A percentile compares a stretch with the other conserved stretches of the same genome.
Evolutionary conservation across 2,797 vertebrate species (phyloP).

Genomic region (Cetoscarus ocellatus): DNA sequence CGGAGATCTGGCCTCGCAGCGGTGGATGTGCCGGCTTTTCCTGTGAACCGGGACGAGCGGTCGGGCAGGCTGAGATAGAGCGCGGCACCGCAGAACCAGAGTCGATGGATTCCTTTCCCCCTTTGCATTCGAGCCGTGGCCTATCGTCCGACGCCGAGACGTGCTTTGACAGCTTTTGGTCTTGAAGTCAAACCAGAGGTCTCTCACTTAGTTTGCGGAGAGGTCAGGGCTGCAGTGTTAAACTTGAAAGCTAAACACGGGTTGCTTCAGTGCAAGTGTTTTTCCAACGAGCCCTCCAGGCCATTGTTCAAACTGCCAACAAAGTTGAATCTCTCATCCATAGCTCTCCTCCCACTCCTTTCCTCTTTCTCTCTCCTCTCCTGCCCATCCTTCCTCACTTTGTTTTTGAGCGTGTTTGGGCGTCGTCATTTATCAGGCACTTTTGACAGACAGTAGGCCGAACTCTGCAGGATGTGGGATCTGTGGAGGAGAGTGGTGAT

Average conservation of each 20-base stretch:
- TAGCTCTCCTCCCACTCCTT: slow-evolving; percentile 48
- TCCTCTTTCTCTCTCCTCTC: slow-evolving; percentile 22
- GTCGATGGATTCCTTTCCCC: slow-evolving; percentile 53
- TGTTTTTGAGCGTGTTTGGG: slow-evolving; percentile 43
- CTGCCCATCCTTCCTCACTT: slow-evolving; percentile 50
- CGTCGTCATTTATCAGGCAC: slow-evolving; percentile 51
- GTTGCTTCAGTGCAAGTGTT: slow-evolving; percentile 48
- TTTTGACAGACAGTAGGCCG: slow-evolving; percentile 53
- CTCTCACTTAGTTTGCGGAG: slow-evolving; percentile 48
- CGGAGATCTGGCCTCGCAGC: slow-evolving; percentile 47
- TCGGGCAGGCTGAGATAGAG: slow-evolving; percentile 36
- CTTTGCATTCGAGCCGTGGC: slow-evolving; percentile 44
- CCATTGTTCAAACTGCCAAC: slow-evolving; percentile 70
- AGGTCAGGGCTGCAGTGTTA: slow-evolving; percentile 48
- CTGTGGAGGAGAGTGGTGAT: slow-evolving; percentile 50
- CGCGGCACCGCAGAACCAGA: slow-evolving; percentile 38
- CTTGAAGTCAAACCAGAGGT: slow-evolving; percentile 60
- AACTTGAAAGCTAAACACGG: slow-evolving; percentile 49
- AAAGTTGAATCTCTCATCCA: slow-evolving; percentile 47
- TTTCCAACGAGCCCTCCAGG: slow-evolving; percentile 53
- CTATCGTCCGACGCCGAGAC: slow-evolving; percentile 48
- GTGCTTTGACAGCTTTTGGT: slow-evolving; percentile 61
- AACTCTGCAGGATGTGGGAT: slow-evolving; percentile 50
- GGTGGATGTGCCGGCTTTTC: slow-evolving; percentile 27
- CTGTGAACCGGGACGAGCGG: slow-evolving; percentile 57